These are phyloP conservation scores for Gobio gobio DNA, from an alignment of 2,113 vertebrate species.

Conservation along the genomic window DNA sequence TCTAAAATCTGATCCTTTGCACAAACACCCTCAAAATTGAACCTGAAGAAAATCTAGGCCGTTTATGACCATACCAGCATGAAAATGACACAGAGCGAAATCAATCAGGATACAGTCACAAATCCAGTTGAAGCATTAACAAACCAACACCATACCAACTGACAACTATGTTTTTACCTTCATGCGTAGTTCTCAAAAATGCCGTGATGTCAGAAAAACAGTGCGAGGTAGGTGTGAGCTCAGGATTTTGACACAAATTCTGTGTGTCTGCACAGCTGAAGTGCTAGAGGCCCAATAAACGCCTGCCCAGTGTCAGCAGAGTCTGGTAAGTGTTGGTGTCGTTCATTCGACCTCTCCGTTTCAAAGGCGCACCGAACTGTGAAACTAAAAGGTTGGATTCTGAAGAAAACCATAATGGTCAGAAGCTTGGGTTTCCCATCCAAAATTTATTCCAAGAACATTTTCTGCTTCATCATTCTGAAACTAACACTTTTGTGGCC, in stretches of 20 bases:
- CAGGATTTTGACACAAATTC: background rate
- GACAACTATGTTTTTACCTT: background rate
- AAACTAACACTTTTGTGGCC: background rate
- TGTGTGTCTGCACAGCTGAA: background rate
- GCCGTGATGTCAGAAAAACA: background rate
- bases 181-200: background rate
- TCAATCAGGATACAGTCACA: background rate
- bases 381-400: background rate
- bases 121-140: background rate
- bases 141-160: background rate
- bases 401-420: constrained; percentile 12
- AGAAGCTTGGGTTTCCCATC: constrained; percentile 17
- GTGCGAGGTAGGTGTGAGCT: background rate
- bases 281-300: background rate
- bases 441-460: background rate
- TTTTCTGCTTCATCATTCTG: constrained; percentile 22
- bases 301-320: constrained; percentile 1
- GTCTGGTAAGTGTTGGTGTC: background rate
- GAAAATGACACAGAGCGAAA: background rate
- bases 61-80: background rate
- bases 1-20: background rate
- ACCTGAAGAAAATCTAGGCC: no score
- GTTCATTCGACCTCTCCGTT: background rate
- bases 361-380: background rate
- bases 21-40: background rate